phyloP scores from a whole-genome alignment of 2,797 vertebrate species.

The Buphagus erythrorhynchus region DNA sequence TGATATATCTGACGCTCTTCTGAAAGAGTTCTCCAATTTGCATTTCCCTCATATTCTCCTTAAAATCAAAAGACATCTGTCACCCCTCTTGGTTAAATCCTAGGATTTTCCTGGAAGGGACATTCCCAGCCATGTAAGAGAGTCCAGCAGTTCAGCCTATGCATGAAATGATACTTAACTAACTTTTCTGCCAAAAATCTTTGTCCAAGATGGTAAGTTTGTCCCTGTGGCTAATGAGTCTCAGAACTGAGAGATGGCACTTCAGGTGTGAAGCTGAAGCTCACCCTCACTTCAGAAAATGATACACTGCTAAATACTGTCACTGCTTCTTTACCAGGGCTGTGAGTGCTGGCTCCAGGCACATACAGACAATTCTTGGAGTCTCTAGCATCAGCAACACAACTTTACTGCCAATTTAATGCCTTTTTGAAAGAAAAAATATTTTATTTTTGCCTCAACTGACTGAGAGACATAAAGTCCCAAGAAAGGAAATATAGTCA shows the following conservation, averaged over 20 bases:
- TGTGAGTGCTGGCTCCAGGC: not conserved
- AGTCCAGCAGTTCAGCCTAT: not conserved
- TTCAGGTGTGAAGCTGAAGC: not conserved
- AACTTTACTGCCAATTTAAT: constrained; percentile 10
- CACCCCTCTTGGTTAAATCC: not conserved
- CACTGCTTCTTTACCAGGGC: not conserved
- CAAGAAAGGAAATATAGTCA: not conserved
- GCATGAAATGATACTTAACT: not conserved
- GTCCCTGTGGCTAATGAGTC: not conserved
- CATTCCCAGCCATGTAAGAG: not conserved
- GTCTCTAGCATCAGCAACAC: not conserved
- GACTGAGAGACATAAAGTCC: constrained; percentile 21
- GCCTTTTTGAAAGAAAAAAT: constrained; percentile 8
- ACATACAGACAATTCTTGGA: not conserved
- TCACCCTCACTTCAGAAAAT: not conserved
- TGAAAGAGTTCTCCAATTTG: not conserved
- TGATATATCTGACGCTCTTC: not conserved
- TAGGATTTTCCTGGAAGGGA: not conserved
- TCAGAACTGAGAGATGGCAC: not conserved
- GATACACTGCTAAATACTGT: not conserved
- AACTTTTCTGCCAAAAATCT: not conserved
- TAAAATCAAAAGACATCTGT: not conserved
- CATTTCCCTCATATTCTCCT: not conserved
- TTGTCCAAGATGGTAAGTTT: not conserved
- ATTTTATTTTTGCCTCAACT: not conserved